Base-by-base conservation (phyloP, 1,140 invertebrate species). In the Pogonognathellus flavescens region DNA sequence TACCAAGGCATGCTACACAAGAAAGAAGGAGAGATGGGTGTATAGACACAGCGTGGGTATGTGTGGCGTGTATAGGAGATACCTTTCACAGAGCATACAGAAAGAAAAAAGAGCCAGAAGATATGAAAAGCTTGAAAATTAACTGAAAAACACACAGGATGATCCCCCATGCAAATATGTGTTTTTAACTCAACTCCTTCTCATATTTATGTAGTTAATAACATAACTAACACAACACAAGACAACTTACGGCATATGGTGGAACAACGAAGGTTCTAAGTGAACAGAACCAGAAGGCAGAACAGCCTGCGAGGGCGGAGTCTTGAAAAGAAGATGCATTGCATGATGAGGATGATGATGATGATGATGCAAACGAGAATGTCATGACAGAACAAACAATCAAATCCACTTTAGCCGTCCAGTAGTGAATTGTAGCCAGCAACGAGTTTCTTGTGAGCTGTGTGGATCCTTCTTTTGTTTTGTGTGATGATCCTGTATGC, bases 351-450 rank as follows among this genome's bases (percentile, higher is more conserved):
- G 41, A 70, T 70, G 22, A 66, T 66, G 60, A 76, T 76, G 70
- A 76, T 76, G 70, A 76, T 76, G 70, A 76, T 76, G 70, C 70
- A 76, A 76, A 76, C 70, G 70, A 76, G 70, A 76, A 66, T 66
- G 62, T 66, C 62, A 66, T 66, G 70, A 76, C 70, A 76, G 70
- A 76, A 76, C 70, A 76, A 76, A 76, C 70, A 76, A 76, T 76
- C 70, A 76, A 76, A 76, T 76, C 70, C 41, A 76, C 70, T 76
- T 76, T 76, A 76, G 70, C 11, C 70, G 4, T 76, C 31, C 70
- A 50, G n/a, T 6, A 41, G 6, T 6, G 31, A 41, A 6, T 41
- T 41, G 1, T 41, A 41, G 31, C 1, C 31, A n/a, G n/a, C n/a
- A n/a, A n/a, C n/a, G n/a, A n/a, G n/a, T n/a, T n/a, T 41, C 31